A percentile compares a stretch with the other conserved stretches of the same genome.
phyloP scores from a whole-genome alignment of 2,888 invertebrate genomes.

The Synanthedon myopaeformis region DNA sequence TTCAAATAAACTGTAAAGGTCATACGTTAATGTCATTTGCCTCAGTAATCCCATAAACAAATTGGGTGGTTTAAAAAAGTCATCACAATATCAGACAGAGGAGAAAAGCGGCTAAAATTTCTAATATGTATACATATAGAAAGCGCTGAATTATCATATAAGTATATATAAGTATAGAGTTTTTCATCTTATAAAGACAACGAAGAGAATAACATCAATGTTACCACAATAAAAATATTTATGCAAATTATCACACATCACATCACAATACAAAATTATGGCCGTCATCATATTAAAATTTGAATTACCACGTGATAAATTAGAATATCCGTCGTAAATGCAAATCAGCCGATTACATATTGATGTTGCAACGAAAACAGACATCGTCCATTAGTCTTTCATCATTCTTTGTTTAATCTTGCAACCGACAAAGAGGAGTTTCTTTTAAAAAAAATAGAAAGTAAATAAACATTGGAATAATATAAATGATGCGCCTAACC shows the following conservation, averaged over 20 bases:
- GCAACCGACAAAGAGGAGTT: conserved; percentile 45
- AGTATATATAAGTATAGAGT: no score
- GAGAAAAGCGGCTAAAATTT: no score
- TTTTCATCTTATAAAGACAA: no score
- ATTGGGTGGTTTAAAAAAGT: no score
- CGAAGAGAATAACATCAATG: no score
- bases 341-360: conserved; percentile 63
- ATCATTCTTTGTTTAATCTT: conserved; percentile 62
- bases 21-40: no score
- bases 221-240: conserved; percentile 20
- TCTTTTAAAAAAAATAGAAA: conserved; percentile 55
- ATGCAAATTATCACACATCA: conserved; percentile 28
- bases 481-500: conserved; percentile 67
- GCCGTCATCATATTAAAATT: conserved; percentile 41
- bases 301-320: conserved; percentile 43
- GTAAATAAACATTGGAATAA: conserved; percentile 63
- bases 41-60: no score
- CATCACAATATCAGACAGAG: no score
- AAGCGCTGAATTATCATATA: no score
- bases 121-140: no score
- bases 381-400: conserved; percentile 59
- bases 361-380: conserved; percentile 51
- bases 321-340: conserved; percentile 41
- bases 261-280: conserved; percentile 33
- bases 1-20: no score